Evolutionary conservation across 2,888 invertebrate genomes (phyloP).

Genomic region (Dusona sp.): DNA sequence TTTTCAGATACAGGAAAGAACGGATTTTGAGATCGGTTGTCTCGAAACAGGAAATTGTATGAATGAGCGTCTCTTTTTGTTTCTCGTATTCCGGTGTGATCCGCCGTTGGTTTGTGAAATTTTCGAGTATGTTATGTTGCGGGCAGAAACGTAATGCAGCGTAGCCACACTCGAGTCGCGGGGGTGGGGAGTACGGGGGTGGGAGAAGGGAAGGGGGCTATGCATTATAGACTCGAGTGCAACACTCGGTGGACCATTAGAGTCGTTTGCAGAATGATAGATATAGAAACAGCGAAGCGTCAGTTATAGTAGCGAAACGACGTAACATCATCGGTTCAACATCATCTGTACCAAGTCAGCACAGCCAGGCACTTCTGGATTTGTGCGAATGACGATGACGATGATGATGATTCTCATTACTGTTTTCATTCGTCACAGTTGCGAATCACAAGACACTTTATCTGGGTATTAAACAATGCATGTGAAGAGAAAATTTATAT

Average conservation of each 20-base stretch:
- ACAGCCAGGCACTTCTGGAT: slow-evolving; percentile 27
- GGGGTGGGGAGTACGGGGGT: neutral
- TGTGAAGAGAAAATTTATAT: neutral
- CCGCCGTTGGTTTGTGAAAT: slow-evolving; percentile 45
- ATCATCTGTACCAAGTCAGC: slow-evolving; percentile 43
- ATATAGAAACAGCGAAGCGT: slow-evolving; percentile 53
- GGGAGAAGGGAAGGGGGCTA: slow-evolving; percentile 40
- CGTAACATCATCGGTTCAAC: slow-evolving; percentile 56
- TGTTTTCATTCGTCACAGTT: slow-evolving; percentile 42
- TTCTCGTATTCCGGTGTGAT: slow-evolving; percentile 7
- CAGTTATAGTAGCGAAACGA: slow-evolving; percentile 41
- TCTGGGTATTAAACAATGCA: neutral
- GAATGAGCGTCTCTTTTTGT: slow-evolving; percentile 15
- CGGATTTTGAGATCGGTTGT: neutral
- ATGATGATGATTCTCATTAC: slow-evolving; percentile 40
- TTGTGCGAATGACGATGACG: slow-evolving; percentile 48
- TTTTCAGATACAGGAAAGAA: neutral
- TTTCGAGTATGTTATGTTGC: slow-evolving; percentile 60
- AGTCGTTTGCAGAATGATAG: slow-evolving; percentile 66
- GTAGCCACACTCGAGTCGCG: slow-evolving; percentile 43
- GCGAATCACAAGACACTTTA: slow-evolving; percentile 1
- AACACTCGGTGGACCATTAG: slow-evolving; percentile 69
- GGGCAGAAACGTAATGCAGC: slow-evolving; percentile 56
- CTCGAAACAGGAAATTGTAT: neutral
- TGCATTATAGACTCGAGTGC: slow-evolving; percentile 68